These are phyloP conservation scores for Hemiscyllium ocellatum DNA, from an alignment of 2,113 vertebrate genomes.

Conservation along the genomic window DNA sequence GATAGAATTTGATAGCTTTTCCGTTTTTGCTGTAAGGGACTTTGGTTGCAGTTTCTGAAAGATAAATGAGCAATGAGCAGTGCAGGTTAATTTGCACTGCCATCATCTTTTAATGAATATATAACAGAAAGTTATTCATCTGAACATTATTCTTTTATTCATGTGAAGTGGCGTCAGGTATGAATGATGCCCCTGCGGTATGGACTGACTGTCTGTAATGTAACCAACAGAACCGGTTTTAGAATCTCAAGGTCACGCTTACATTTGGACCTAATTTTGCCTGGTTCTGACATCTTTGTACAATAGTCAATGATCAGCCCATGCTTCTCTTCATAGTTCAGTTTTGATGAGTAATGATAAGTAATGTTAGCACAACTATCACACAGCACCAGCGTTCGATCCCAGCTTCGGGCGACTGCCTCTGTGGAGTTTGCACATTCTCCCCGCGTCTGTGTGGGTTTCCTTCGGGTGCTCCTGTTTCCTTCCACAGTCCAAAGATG, in stretches of 20 bases:
- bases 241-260: not conserved
- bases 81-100: not conserved
- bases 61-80: conserved; percentile 18
- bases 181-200: not conserved
- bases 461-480: no score
- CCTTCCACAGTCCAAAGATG: no score
- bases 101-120: not conserved
- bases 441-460: no score
- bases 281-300: not conserved
- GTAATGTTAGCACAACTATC: no score
- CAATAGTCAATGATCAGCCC: not conserved
- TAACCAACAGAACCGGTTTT: not conserved
- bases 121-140: not conserved
- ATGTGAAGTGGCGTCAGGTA: not conserved
- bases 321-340: not conserved
- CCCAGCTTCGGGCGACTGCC: no score
- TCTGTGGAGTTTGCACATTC: no score
- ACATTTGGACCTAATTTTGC: not conserved
- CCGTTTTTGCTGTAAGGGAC: not conserved
- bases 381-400: no score
- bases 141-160: conserved; percentile 7
- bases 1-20: not conserved
- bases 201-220: not conserved
- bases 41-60: not conserved
- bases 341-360: not conserved